Base-by-base conservation (phyloP, 2,888 invertebrate species). In the Anaspis maculata region DNA sequence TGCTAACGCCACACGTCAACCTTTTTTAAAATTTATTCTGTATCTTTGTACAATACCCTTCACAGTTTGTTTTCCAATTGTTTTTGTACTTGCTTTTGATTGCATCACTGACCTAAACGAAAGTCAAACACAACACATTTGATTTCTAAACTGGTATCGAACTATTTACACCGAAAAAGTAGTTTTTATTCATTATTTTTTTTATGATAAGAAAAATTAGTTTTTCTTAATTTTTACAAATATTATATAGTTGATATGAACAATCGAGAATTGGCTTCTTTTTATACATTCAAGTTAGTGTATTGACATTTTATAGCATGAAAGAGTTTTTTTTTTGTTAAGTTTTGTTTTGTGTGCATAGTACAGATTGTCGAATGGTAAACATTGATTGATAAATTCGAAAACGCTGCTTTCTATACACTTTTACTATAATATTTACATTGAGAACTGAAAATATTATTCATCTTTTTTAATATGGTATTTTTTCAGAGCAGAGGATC, bases 91-190 rank as follows among this genome's bases (percentile, higher is more conserved):
- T 42, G 46, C 49, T 49, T 49, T 50, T 51, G 45, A 46, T 51
- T 49, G 45, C 39, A 37, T 38, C n/a, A n/a, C 44, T 42, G 42
- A 45, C 44, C 44, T 47, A 48, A 45, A n/a, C n/a, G n/a, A 47
- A 41, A 51, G 48, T 49, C 48, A n/a, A n/a, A n/a, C n/a, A n/a
- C n/a, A 36, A 36, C 41, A 41, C 37, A 37, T 36, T 34, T 37
- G n/a, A 30, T 32, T 32, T 30, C n/a, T n/a, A n/a, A n/a, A 33
- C 31, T 48, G 47, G 44, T 45, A 46, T 49, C 52, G 52, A 49
- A 50, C 57, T 59, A 58, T 60, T 48, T 59, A 60, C 57, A 60
- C 52, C 54, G 54, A 57, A 50, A 46, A 41, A n/a, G n/a, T n/a
- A n/a, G n/a, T n/a, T n/a, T n/a, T n/a, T n/a, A n/a, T n/a, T n/a